phyloP scores from a whole-genome alignment of 1,140 invertebrate species.

The Harlomillsia oculata region DNA sequence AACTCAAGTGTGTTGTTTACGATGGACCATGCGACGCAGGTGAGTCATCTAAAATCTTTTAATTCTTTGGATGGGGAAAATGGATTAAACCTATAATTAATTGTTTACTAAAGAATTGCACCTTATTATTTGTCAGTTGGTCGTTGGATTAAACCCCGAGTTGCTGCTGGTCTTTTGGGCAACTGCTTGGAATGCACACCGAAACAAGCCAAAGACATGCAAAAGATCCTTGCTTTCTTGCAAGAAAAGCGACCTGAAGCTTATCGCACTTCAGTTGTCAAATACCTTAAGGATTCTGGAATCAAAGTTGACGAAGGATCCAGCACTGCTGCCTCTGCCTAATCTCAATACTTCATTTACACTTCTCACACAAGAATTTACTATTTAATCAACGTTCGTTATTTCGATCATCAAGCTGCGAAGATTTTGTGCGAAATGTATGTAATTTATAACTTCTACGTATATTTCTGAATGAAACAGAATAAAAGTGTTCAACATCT shows the following conservation, averaged over 20 bases:
- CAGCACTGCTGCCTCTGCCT: not conserved
- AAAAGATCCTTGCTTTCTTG: conserved; percentile 15
- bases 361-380: too few species aligned
- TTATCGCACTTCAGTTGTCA: conserved; percentile 8
- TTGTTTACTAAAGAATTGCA: not conserved
- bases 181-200: conserved; percentile 17
- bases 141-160: conserved; percentile 3
- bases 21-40: conserved; percentile 23
- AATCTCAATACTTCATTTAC: too few species aligned
- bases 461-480: too few species aligned
- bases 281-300: conserved; percentile 15
- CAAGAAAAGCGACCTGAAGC: conserved; percentile 13
- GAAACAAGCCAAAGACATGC: conserved; percentile 12
- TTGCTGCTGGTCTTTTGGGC: conserved; percentile 11
- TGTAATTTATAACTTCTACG: too few species aligned
- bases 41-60: not conserved
- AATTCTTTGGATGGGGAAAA: not conserved
- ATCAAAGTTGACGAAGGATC: not conserved
- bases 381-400: too few species aligned
- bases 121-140: not conserved
- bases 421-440: too few species aligned
- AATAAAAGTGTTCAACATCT: too few species aligned
- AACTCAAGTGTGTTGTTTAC: conserved; percentile 23
- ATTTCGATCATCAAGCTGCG: too few species aligned
- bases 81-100: not conserved